Evolutionary conservation across 2,797 vertebrate species (phyloP).

Genomic region (Trachops cirrhosus): DNA sequence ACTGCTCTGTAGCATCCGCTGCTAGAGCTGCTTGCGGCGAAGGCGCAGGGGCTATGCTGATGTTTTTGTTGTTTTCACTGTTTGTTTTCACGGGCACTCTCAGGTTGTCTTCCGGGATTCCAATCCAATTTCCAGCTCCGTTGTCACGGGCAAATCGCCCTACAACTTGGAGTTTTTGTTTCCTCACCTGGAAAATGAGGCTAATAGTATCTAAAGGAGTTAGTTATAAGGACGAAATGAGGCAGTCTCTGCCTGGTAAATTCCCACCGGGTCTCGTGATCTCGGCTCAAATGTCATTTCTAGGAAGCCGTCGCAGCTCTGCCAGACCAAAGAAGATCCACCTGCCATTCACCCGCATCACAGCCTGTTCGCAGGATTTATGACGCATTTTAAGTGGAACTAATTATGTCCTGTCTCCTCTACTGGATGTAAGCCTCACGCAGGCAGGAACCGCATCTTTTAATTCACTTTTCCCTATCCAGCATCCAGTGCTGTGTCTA

Average conservation of each 20-base stretch:
- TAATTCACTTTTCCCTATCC: not conserved
- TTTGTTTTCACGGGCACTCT: not conserved
- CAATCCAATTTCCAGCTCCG: not conserved
- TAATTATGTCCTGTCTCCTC: not conserved
- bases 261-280: not conserved
- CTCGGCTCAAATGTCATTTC: not conserved
- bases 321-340: not conserved
- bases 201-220: not conserved
- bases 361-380: not conserved
- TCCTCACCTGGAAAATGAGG: slow-evolving; percentile 38
- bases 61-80: not conserved
- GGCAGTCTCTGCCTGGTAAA: not conserved
- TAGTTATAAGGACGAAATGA: not conserved
- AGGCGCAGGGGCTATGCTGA: not conserved
- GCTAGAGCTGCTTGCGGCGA: not conserved
- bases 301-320: not conserved
- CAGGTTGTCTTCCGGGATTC: not conserved
- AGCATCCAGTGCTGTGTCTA: no score
- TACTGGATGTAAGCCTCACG: not conserved
- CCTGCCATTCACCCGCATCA: not conserved
- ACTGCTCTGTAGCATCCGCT: not conserved
- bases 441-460: not conserved
- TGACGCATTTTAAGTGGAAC: not conserved
- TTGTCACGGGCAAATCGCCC: not conserved
- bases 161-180: not conserved